Evolutionary conservation across 2,113 vertebrate species (phyloP).

Genomic region (Labeo rohita): DNA sequence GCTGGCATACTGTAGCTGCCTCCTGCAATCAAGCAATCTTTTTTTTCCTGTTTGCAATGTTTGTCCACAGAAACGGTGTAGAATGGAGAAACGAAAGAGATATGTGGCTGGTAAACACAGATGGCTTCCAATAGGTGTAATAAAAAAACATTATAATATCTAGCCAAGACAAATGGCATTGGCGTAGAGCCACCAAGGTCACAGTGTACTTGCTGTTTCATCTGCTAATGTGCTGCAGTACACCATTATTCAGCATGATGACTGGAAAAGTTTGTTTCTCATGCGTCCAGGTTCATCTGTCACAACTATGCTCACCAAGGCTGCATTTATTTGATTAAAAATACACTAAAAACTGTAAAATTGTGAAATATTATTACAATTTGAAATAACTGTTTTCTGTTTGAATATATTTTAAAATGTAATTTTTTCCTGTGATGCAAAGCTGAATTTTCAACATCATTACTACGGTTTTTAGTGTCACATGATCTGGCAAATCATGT

Average conservation of each 20-base stretch:
- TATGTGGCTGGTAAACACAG: not conserved
- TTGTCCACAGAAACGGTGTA: not conserved
- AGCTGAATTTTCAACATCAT: no score
- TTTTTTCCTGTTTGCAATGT: not conserved
- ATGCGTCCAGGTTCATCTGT: not conserved
- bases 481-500: no score
- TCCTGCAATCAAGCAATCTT: not conserved
- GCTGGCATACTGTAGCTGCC: not conserved
- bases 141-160: not conserved
- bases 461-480: no score
- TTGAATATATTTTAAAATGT: not conserved
- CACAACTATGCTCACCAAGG: not conserved
- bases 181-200: not conserved
- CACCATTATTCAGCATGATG: not conserved
- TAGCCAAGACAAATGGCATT: not conserved
- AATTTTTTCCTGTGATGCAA: not conserved
- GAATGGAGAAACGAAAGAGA: not conserved
- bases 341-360: not conserved
- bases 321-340: not conserved
- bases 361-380: not conserved
- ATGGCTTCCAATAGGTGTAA: not conserved
- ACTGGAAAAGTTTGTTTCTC: not conserved
- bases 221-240: not conserved
- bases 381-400: not conserved
- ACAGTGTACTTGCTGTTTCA: not conserved